Evolutionary conservation across 2,888 invertebrate genomes (phyloP), one percentile per base, ranked within the genome.

Genomic region (Ypsolopha scabrella): DNA sequence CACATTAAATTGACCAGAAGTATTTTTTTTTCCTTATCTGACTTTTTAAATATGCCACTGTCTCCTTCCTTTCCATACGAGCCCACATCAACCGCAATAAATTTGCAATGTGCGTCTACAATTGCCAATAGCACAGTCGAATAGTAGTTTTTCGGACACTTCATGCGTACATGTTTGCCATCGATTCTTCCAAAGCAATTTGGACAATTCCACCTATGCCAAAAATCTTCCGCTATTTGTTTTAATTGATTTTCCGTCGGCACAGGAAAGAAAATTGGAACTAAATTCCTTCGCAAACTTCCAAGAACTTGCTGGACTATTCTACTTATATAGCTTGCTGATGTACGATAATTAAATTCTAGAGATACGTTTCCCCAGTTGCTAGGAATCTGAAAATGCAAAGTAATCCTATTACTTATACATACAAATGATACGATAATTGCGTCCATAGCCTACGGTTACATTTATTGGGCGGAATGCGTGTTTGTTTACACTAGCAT

Each of bases 81-180:
- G 43, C 54, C 54, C 45, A 54, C 49, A 48, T 54, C 52, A 48
- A 54, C 52, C 46, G 47, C 45, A 48, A 54, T 50, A 37, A 59
- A 59, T 52, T 51, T 53, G 47, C 55, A 57, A 45, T 54, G 51
- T 3, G 57, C 53, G 41, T 58, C 57, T 7, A 55, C 55, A 48
- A 58, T 24, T 45, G 57, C 59, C 48, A 62, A 52, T 48, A 62
- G 56, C 47, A 61, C 55, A 48, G 56, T 58, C 49, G 58, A 59
- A 57, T 53, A 50, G 34, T 54, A 56, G 35, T 52, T 48, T 36
- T 60, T 60, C 7, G 58, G 57, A 53, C 41, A 50, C 38, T 46
- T 13, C 33, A 60, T 48, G 44, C 46, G 48, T 24, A 48, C 24
- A 43, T 48, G 48, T 47, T 46, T 53, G 41, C 47, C 47, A 43